Base-by-base conservation (phyloP, 2,113 vertebrate genomes). In the Antidorcas marsupialis region DNA sequence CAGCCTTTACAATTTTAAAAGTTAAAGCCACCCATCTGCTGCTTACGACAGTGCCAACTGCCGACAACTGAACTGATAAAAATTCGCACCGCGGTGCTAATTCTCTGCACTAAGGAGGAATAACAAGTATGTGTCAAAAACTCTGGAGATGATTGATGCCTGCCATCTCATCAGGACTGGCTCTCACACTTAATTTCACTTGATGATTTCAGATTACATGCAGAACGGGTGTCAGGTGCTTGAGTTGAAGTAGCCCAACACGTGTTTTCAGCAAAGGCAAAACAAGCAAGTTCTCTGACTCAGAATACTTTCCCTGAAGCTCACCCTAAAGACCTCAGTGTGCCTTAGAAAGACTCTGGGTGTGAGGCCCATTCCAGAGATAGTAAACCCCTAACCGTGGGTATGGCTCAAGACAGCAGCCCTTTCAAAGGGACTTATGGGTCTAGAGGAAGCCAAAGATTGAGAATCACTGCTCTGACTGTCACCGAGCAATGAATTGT, bases 21-120 rank as follows among this genome's bases (percentile, higher is more conserved):
- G 97, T 95, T 97, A 98, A 98, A 98, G 96, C 79, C 94, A 97
- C 53, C 96, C 98, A 98, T 98, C 98, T 98, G 98, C 96, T 84
- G 96, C 83, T 45, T n/a, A 53, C 67, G 82, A 94, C 64, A 33
- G 94, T 97, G 98, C 98, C 98, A 98, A 97, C 97, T 98, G 97
- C 96, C 96, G 93, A 98, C 91, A 93, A 95, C 0, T 76, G 94
- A 97, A 87, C 78, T 88, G 94, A 98, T 19, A 52, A 78, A 97
- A 62, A 92, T 55, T 98, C 87, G 89, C 71, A 97, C 97, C 74
- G 87, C 97, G 88, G 95, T 93, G 95, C 79, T 96, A 97, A 98
- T 97, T 98, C 76, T 97, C 89, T 88, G 57, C 95, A 96, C 10
- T 81, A 94, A 89, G 53, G 92, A 96, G 67, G 81, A 98, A 98